Conservation (phyloP, 2,888 invertebrate genomes). For the Marronus borbonicus region DNA sequence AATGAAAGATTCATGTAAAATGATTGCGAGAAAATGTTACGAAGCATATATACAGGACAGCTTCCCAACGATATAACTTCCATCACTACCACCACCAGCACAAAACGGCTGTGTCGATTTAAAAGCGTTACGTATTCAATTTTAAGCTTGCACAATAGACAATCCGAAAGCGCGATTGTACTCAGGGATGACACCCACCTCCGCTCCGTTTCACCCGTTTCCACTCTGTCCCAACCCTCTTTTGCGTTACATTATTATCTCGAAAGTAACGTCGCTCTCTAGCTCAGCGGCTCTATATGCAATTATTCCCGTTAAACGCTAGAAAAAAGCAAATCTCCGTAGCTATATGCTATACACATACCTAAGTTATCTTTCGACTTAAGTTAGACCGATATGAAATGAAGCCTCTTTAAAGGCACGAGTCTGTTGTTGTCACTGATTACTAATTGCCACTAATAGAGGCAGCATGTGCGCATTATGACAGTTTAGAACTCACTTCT, state of each 20-base stretch:
- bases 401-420: constrained; percentile 37
- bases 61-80: too few species aligned
- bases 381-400: background rate
- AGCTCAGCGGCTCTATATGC: too few species aligned
- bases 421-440: constrained; percentile 60
- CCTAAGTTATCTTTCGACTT: background rate
- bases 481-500: constrained; percentile 68
- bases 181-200: constrained; percentile 58
- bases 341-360: background rate
- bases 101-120: constrained; percentile 58
- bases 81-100: background rate
- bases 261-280: background rate
- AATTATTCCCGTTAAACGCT: background rate
- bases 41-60: background rate
- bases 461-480: constrained; percentile 68
- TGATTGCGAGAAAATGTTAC: background rate
- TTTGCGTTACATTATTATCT: constrained; percentile 46
- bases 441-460: constrained; percentile 69
- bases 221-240: constrained; percentile 7
- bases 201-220: constrained; percentile 6
- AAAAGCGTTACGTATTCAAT: constrained; percentile 62
- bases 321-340: background rate
- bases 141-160: constrained; percentile 63
- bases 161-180: constrained; percentile 62
- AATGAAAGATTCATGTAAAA: too few species aligned